Evolutionary conservation across 2,888 invertebrate species (phyloP).

Genomic region (Drosophila anceps): DNA sequence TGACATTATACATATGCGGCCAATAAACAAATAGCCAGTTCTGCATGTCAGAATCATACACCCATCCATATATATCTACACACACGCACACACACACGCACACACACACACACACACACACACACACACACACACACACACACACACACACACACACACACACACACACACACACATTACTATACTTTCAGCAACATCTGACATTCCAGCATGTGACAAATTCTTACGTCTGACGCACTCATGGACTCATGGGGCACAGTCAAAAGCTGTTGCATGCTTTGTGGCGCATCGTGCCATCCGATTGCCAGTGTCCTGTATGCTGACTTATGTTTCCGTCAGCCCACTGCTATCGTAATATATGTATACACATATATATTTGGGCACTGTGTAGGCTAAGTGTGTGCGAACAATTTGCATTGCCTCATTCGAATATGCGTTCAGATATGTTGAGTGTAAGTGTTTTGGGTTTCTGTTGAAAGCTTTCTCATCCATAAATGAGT

Average conservation of each 20-base stretch:
- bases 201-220: conserved; percentile 43
- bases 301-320: conserved; percentile 62
- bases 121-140: too few species aligned
- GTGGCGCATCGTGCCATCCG: conserved; percentile 61
- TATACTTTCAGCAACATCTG: conserved; percentile 3
- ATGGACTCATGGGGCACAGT: conserved; percentile 49
- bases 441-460: conserved; percentile 16
- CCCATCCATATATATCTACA: conserved; percentile 8
- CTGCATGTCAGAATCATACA: not conserved
- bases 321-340: conserved; percentile 21
- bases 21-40: conserved; percentile 52
- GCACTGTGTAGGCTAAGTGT: not conserved
- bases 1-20: conserved; percentile 38
- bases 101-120: too few species aligned
- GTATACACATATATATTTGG: conserved; percentile 10
- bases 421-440: conserved; percentile 15
- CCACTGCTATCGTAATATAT: not conserved
- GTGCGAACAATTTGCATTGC: conserved; percentile 24
- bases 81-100: too few species aligned
- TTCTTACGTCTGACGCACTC: conserved; percentile 36
- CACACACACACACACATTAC: not conserved
- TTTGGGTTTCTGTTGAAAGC: conserved; percentile 29
- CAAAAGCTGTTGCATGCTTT: conserved; percentile 71
- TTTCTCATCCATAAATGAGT: conserved; percentile 61
- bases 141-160: too few species aligned